Conservation (phyloP, 2,888 invertebrate species). For the Caenorhabditis japonica region DNA sequence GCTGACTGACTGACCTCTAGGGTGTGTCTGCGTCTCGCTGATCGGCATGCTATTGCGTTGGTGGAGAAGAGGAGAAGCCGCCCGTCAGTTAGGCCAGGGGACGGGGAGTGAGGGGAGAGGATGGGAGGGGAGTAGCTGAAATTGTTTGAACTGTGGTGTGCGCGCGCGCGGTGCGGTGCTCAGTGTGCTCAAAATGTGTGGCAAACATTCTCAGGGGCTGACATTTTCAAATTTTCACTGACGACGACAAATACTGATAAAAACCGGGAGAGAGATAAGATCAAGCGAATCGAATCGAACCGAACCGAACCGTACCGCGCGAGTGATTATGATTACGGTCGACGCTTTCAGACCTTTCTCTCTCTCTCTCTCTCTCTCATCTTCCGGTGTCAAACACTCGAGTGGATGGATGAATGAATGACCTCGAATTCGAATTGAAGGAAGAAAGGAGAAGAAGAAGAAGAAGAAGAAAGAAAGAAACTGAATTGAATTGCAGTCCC, state of each 20-base stretch:
- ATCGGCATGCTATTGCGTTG: neutral
- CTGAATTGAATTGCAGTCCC: too few species aligned
- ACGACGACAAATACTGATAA: neutral
- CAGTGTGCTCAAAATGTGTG: too few species aligned
- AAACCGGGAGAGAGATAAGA: neutral
- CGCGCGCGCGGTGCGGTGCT: too few species aligned
- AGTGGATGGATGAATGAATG: neutral
- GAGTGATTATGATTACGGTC: too few species aligned
- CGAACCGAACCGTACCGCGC: too few species aligned
- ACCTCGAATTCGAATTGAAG: neutral
- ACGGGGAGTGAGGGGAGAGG: neutral
- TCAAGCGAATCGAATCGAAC: slow-evolving; percentile 18
- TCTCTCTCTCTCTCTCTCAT: too few species aligned
- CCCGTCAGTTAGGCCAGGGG: too few species aligned
- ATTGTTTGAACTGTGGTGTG: slow-evolving; percentile 33
- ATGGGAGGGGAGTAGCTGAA: slow-evolving; percentile 18
- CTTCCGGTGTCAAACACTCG: too few species aligned
- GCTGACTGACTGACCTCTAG: slow-evolving; percentile 7
- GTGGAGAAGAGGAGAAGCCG: neutral
- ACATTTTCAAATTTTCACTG: slow-evolving; percentile 3
- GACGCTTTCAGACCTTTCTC: too few species aligned
- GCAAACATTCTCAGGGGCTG: too few species aligned
- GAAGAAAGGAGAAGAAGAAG: neutral
- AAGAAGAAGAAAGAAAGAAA: too few species aligned
- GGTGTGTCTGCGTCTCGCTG: neutral